These are phyloP conservation scores for Chinchilla lanigera DNA, from an alignment of 2,113 vertebrate genomes.

Conservation along the genomic window DNA sequence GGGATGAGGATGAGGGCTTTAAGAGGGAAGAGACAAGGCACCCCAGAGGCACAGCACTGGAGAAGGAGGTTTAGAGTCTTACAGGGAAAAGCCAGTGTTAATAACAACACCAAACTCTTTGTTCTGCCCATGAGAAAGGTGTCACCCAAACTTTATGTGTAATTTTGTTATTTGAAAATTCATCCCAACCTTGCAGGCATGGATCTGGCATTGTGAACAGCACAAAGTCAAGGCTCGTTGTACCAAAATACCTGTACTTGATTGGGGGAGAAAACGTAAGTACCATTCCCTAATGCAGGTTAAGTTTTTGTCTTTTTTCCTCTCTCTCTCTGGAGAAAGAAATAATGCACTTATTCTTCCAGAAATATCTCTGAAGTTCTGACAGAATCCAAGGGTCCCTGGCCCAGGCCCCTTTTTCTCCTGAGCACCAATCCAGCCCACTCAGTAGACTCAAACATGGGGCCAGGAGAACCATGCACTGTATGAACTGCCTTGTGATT, in stretches of 20 bases:
- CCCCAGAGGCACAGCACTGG: neutral
- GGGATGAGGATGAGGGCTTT: neutral
- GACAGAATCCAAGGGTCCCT: neutral
- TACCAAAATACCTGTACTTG: neutral
- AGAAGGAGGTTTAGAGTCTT: neutral
- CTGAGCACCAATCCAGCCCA: neutral
- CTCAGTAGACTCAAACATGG: neutral
- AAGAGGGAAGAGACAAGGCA: neutral
- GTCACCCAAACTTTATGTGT: neutral
- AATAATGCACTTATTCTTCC: no score
- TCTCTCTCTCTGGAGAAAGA: neutral
- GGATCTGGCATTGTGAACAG: neutral
- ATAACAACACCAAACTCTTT: neutral
- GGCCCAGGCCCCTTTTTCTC: neutral
- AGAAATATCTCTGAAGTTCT: neutral
- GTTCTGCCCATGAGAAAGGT: neutral
- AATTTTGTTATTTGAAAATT: conserved; percentile 27
- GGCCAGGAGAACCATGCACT: neutral
- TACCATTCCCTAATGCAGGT: neutral
- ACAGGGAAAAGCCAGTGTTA: neutral
- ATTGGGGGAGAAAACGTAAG: conserved; percentile 7
- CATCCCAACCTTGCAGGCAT: neutral
- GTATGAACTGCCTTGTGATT: neutral
- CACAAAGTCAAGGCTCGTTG: neutral
- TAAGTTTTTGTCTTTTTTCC: neutral